Evolutionary conservation across 2,113 vertebrate genomes (phyloP), one percentile per base, ranked within the genome.

Genomic region (Uria lomvia): DNA sequence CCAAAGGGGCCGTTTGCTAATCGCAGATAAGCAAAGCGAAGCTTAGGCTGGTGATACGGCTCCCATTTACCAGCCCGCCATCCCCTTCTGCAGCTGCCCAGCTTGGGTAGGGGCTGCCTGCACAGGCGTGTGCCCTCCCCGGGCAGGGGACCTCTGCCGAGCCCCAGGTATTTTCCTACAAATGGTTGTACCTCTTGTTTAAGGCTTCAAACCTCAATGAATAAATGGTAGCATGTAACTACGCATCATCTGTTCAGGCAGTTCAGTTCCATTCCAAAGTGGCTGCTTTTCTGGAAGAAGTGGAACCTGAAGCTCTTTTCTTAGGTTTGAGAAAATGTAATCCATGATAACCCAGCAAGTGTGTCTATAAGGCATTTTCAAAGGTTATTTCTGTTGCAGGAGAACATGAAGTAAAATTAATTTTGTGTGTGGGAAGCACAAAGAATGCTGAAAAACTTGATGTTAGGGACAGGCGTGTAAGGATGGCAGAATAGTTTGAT

Each of bases 71-170:
- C 36, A 63, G 29, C 40, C 42, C 0, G 1, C 21, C 47, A 49
- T 65, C 22, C 36, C 30, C 34, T 84, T 59, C 40, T 71, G 74
- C 83, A 83, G 67, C 71, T 88, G 78, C 53, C 43, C 10, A 23
- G 52, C 20, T 32, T 13, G 62, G 32, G 11, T 5, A 11, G 60
- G 72, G 65, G 63, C 70, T 62, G 26, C 11, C 60, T 75, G 58
- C 29, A 3, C 13, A 19, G 65, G 18, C 0, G 0, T 3, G 17
- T 76, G 47, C n/a, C 59, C 38, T 42, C 3, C 8, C 68, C 27
- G 16, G 83, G 43, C 53, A 32, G 30, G 40, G 9, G 8, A 18
- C 17, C 47, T n/a, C 18, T 16, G 34, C 27, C 0, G 0, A 67
- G n/a, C 16, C 24, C 12, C 27, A 32, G 32, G 34, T 13, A 0